These are phyloP conservation scores for Euzetes globulus DNA, from an alignment of 2,888 invertebrate genomes.

Conservation along the genomic window DNA sequence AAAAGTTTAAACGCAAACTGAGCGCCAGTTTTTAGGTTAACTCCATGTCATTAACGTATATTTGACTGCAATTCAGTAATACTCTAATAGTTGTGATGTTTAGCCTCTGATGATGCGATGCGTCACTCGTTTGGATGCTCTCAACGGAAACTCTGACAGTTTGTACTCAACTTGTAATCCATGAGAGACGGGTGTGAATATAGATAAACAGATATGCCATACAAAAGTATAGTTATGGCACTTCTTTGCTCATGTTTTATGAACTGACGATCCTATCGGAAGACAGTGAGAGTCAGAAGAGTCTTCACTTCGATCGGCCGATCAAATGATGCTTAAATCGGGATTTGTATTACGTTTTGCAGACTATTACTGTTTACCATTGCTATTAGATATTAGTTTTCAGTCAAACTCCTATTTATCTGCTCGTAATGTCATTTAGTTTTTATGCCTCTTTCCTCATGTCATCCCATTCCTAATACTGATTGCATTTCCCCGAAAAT, in stretches of 20 bases:
- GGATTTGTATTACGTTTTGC: constrained; percentile 11
- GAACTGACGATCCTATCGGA: background rate
- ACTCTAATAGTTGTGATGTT: constrained; percentile 10
- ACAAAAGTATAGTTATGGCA: background rate
- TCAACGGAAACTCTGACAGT: constrained; percentile 14
- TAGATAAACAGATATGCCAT: constrained; percentile 16
- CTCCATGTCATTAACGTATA: constrained; percentile 13
- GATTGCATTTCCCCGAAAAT: background rate
- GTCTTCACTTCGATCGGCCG: background rate
- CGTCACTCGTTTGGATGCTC: background rate
- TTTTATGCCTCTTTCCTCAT: constrained; percentile 21
- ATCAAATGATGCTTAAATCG: constrained; percentile 11
- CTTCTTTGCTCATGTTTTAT: background rate
- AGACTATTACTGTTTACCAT: background rate
- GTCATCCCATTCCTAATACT: constrained; percentile 13
- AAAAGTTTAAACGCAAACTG: background rate
- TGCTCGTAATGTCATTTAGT: constrained; percentile 13
- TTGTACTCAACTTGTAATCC: constrained; percentile 13
- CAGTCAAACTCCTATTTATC: constrained; percentile 10
- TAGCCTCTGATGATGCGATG: constrained; percentile 2
- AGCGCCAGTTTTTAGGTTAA: background rate
- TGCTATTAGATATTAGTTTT: background rate
- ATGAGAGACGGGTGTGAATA: background rate
- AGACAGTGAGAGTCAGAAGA: background rate
- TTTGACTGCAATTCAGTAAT: background rate